Conservation (phyloP, 92 coral and sea anemone genomes). For the Metridium senile region DNA sequence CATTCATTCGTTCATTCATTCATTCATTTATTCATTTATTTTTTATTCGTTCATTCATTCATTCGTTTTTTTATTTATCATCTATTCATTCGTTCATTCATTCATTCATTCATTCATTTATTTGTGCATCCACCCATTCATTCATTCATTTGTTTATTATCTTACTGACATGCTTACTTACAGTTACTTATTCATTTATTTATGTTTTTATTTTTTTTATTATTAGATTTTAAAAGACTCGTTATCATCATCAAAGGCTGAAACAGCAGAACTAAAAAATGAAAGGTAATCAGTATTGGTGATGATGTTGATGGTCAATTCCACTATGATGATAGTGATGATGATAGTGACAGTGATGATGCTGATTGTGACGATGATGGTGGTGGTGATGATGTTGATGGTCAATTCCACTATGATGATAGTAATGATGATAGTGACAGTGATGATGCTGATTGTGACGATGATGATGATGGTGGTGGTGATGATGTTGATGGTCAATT, state of each 20-base stretch:
- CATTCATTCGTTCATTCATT: too few relatives aligned
- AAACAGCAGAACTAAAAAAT: conserved; percentile 55
- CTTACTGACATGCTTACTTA: too few relatives aligned
- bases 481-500: too few relatives aligned
- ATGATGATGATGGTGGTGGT: neutral
- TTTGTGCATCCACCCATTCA: too few relatives aligned
- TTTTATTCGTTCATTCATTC: too few relatives aligned
- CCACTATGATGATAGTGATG: neutral
- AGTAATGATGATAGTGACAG: neutral
- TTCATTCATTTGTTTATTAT: too few relatives aligned
- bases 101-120: too few relatives aligned
- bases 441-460: neutral
- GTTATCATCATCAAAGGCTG: conserved; percentile 51
- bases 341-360: neutral
- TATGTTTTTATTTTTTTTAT: neutral
- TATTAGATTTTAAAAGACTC: conserved; percentile 66
- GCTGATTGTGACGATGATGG: neutral
- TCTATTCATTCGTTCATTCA: too few relatives aligned
- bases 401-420: neutral
- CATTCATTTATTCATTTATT: too few relatives aligned
- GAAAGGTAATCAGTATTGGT: conserved; percentile 58
- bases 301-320: neutral
- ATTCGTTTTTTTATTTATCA: too few relatives aligned
- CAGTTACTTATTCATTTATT: neutral
- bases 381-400: neutral